Base-by-base conservation (phyloP, 1,140 invertebrate genomes). In the Antheraea pernyi region DNA sequence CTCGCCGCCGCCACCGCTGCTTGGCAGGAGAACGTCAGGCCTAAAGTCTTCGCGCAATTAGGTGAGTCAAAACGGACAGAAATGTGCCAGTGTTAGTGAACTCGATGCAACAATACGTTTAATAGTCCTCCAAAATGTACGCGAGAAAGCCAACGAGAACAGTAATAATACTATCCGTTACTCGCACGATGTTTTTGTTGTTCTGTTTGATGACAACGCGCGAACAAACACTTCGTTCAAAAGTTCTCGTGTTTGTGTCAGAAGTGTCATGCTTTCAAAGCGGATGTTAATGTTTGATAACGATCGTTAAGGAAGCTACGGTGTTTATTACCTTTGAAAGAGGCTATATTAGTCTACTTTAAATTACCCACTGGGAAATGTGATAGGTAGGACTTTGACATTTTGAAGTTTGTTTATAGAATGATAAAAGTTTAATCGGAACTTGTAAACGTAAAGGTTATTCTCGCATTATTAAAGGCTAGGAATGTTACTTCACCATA, bases 11-110 rank as follows among this genome's bases (percentile, higher is more conserved):
- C 87, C 84, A 78, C 82, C 74, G 89, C 91, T 70, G 95, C 95
- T 78, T 97, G 96, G 96, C 96, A 97, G 95, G 96, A 97, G 91
- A 97, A 97, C 92, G 95, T 96, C 90, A 94, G 96, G 93, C 96
- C 96, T 80, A 97, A 97, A 94, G 96, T 97, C 94, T 96, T 96
- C 94, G 96, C 97, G 87, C 95, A 97, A 94, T 94, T 97, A 94
- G 96, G 96, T 97, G 88, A 95, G 96, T 95, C 65, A 59, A 63
- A 71, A 65, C 64, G 73, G 59, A 68, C 78, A 80, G 74, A 73
- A 75, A 75, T 65, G 68, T 75, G 70, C 61, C 67, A 58, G 67
- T 82, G 81, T 78, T 80, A 80, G 69, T 77, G 75, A 82, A 81
- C 79, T 74, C 73, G 65, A 67, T 74, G 77, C 80, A 81, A 85